Conservation (phyloP, 2,113 vertebrate species). For the Myxocyprinus asiaticus region DNA sequence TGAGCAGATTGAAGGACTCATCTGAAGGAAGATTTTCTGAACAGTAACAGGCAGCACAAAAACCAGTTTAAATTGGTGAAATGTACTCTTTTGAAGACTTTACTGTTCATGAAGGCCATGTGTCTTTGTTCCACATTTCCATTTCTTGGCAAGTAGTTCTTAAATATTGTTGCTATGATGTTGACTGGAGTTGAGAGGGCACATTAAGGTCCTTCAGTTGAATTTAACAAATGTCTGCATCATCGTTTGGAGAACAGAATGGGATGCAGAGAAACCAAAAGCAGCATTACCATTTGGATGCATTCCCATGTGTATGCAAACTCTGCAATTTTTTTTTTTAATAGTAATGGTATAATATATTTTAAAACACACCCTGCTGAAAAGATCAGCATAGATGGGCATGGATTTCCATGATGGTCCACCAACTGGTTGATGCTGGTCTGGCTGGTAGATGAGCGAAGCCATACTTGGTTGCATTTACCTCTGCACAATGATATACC, state of each 20-base stretch:
- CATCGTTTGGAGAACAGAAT: slow-evolving; percentile 7
- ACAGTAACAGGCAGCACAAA: no score
- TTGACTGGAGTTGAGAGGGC: slow-evolving; percentile 1
- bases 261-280: not conserved
- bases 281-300: no score
- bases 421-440: not conserved
- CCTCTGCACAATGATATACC: no score
- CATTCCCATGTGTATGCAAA: no score
- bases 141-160: slow-evolving; percentile 1
- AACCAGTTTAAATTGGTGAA: not conserved
- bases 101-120: not conserved
- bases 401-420: not conserved
- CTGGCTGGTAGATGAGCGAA: not conserved
- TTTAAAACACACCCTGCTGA: slow-evolving; percentile 1
- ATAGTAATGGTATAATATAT: not conserved
- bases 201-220: slow-evolving; percentile 13
- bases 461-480: no score
- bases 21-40: not conserved
- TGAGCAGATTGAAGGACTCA: not conserved
- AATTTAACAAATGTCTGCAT: not conserved
- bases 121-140: not conserved
- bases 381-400: not conserved
- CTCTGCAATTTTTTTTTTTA: slow-evolving; percentile 9
- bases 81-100: slow-evolving; percentile 13
- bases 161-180: not conserved